Base-by-base conservation (phyloP, 2,113 vertebrate species). In the Sebastes fasciatus region DNA sequence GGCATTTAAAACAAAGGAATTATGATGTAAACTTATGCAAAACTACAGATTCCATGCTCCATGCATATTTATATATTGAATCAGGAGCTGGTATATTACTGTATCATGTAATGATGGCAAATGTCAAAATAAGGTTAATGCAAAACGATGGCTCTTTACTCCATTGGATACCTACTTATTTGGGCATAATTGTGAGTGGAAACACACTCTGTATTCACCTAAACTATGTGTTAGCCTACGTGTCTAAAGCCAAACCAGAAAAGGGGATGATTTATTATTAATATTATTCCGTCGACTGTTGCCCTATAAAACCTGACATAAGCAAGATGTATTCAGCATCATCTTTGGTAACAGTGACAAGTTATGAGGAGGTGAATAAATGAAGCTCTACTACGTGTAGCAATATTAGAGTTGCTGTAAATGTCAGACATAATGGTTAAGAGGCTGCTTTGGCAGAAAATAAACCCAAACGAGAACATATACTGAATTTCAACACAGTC, bases 231-330 rank as follows among this genome's bases (percentile, higher is more conserved):
- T 66, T 68, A 8, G 16, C 48, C 62, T 65, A 8, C 46, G 13
- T 77, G 60, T 62, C 3, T 13, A 58, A 74, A 66, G 13, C 5
- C 49, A 64, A 34, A 72, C 17, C 43, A 70, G 23, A 16, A 70
- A 34, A 77, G 40, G 26, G 16, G 6, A 34, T n/a, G 74, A 84
- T 72, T 70, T 52, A 74, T 58, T 64, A 55, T 66, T 52, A 48
- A 48, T 64, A 57, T 51, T 16, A 57, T 73, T 54, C 61, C 4
- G 14, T 77, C 3, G 0, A 60, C 51, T 43, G 52, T 51, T 63
- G 51, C 19, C 58, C 34, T 46, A 55, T 75, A 63, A 82, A 80
- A 76, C 51, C 21, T 0, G 0, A 26, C 61, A 21, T 43, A 19
- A 80, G 43, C 12, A 46, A 54, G 43, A 71, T 77, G 52, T 23